A percentile compares a stretch with the other conserved stretches of the same genome.
Conservation (phyloP, 2,113 vertebrate species). For the Grantiella picta region DNA sequence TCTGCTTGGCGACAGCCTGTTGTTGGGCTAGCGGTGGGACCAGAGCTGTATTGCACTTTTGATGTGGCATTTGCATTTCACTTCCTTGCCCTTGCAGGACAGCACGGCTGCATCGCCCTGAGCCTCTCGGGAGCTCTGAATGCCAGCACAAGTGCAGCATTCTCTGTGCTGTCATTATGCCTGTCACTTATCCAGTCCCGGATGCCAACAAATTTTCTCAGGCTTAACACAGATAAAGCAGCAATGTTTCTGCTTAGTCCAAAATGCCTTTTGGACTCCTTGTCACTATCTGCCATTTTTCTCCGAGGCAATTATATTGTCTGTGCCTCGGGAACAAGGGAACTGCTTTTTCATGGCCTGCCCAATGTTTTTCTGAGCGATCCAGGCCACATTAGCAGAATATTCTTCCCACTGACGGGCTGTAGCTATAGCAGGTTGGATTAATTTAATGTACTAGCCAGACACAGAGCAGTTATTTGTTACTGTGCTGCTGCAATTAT, state of each 20-base stretch:
- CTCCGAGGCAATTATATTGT: conserved; percentile 52
- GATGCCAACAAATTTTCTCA: conserved; percentile 69
- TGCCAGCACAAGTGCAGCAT: conserved; percentile 63
- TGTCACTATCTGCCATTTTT: conserved; percentile 58
- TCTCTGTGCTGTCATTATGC: conserved; percentile 59
- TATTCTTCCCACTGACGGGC: conserved; percentile 30
- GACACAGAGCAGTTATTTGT: conserved; percentile 54
- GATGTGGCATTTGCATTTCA: conserved; percentile 32
- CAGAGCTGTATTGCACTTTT: neutral
- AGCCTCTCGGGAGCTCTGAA: conserved; percentile 39
- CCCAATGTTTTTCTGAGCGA: conserved; percentile 8
- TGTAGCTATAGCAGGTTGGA: conserved; percentile 51
- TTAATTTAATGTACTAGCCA: conserved; percentile 56
- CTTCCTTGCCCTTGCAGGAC: conserved; percentile 51
- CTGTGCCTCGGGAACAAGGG: conserved; percentile 34
- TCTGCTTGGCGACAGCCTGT: conserved; percentile 55
- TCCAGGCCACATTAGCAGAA: conserved; percentile 48
- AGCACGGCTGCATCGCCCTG: conserved; percentile 9
- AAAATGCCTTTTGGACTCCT: conserved; percentile 62
- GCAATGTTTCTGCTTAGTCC: conserved; percentile 59
- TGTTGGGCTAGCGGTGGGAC: conserved; percentile 2
- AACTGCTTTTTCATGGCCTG: conserved; percentile 33
- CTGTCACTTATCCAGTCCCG: conserved; percentile 63
- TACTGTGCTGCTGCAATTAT: conserved; percentile 42
- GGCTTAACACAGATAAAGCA: conserved; percentile 67